Evolutionary conservation across 2,888 invertebrate species (phyloP).

Genomic region (Luperina nickerlii): DNA sequence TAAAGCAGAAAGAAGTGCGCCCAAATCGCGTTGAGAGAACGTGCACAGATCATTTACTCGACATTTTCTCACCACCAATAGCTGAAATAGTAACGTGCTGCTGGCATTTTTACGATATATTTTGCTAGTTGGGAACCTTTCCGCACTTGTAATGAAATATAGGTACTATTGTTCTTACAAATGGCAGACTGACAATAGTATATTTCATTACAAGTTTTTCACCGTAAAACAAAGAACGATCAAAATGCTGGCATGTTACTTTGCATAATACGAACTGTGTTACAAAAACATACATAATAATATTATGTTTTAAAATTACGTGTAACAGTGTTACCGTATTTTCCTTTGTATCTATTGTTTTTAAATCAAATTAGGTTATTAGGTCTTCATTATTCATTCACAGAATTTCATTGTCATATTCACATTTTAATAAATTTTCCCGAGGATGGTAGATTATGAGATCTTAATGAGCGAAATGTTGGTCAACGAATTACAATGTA

Average conservation of each 20-base stretch:
- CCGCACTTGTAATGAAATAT: no score
- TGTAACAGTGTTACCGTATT: background rate
- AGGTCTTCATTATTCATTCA: constrained; percentile 22
- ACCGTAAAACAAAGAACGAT: constrained; percentile 3
- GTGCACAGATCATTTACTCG: no score
- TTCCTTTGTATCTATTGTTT: constrained; percentile 20
- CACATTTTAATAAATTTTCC: constrained; percentile 18
- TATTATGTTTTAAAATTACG: background rate
- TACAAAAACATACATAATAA: constrained; percentile 6
- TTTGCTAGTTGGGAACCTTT: no score
- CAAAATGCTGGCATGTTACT: background rate
- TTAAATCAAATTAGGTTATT: constrained; percentile 15
- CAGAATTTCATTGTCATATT: constrained; percentile 13
- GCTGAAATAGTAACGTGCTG: no score
- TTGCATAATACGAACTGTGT: constrained; percentile 13
- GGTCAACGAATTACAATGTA: constrained; percentile 48
- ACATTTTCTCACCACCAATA: no score
- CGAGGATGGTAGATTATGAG: constrained; percentile 36
- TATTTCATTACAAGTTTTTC: no score
- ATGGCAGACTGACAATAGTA: background rate
- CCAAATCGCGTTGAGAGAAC: no score
- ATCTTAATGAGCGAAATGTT: constrained; percentile 35
- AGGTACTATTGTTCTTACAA: no score
- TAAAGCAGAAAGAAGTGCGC: no score
- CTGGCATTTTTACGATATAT: no score